Evolutionary conservation across 2,113 vertebrate species (phyloP).

Genomic region (Anseranas semipalmata): DNA sequence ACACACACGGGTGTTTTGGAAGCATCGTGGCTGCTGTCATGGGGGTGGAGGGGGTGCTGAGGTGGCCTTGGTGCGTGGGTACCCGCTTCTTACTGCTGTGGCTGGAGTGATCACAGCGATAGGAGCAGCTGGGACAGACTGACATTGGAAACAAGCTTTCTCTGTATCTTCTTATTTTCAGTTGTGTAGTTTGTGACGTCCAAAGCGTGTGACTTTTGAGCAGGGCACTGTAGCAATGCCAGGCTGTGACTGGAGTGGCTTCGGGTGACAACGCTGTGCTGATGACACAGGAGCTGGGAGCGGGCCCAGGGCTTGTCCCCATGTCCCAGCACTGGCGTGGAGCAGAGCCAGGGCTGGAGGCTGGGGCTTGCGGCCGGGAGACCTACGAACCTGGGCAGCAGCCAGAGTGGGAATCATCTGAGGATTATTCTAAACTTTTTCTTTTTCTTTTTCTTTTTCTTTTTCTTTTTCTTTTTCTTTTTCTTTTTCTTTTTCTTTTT

Average conservation of each 20-base stretch:
- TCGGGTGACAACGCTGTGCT: neutral
- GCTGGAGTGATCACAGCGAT: neutral
- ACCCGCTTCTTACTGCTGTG: neutral
- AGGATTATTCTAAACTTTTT: neutral
- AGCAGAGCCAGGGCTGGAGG: neutral
- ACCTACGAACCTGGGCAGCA: neutral
- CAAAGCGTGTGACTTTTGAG: conserved; percentile 56
- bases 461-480: no score
- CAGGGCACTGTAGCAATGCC: conserved; percentile 15
- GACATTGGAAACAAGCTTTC: conserved; percentile 19
- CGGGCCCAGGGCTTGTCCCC: neutral
- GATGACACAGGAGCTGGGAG: neutral
- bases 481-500: fast-evolving
- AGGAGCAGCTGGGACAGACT: neutral
- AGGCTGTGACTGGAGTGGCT: neutral
- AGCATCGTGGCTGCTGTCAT: no score
- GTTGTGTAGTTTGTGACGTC: conserved; percentile 35
- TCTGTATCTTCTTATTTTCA: neutral
- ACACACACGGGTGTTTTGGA: fast-evolving
- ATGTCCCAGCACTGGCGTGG: fast-evolving
- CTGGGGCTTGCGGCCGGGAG: neutral
- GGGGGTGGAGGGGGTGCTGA: neutral
- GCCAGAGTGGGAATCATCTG: fast-evolving
- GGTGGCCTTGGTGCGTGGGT: neutral
- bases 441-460: no score